Evolutionary conservation across 2,113 vertebrate genomes (phyloP), one percentile per base, ranked within the genome.

Genomic region (Tor tambroides): DNA sequence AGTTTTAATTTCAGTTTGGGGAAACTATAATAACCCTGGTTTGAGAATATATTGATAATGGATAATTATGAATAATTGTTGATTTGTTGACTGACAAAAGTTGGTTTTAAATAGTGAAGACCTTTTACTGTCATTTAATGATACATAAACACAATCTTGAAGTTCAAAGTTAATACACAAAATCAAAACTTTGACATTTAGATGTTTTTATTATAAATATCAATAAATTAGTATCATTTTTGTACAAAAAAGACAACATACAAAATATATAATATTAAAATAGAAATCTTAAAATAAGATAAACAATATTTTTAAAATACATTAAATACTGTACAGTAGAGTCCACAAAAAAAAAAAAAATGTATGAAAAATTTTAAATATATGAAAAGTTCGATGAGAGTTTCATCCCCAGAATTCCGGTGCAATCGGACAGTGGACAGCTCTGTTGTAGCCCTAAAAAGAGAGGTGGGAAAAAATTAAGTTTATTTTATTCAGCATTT

Each of bases 131-230:
- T 71, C 23, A 38, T 72, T 72, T 23, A 38, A 38, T 72, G 5
- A 32, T 43, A 49, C 30, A 2, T 28, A 19, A 41, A 61, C 43
- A 49, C 10, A 56, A n/a, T 51, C 9, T 28, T 59, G 2, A 11
- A 23, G 69, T 41, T 12, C 10, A 71, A 35, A 23, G 19, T 38
- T 12, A 38, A 72, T 41, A 72, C 69, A 72, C 69, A 38, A 38
- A 38, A 72, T n/a, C 69, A n/a, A 72, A 83, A 26, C 3, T 54
- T 67, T 72, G 72, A 76, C 41, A 76, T 75, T 87, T 63, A 88
- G 80, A 80, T 65, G 11, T 59, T 38, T 91, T 89, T 85, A 88
- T 87, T 91, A 91, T 80, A 89, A 89, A 87, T 89, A 87, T 71
- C 15, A 89, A 89, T 88, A 88, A 88, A 89, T 88, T 69, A 88